Evolutionary conservation across 2,113 vertebrate species (phyloP), one percentile per base, ranked within the genome.

Genomic region (Poeciliopsis turrubarensis): DNA sequence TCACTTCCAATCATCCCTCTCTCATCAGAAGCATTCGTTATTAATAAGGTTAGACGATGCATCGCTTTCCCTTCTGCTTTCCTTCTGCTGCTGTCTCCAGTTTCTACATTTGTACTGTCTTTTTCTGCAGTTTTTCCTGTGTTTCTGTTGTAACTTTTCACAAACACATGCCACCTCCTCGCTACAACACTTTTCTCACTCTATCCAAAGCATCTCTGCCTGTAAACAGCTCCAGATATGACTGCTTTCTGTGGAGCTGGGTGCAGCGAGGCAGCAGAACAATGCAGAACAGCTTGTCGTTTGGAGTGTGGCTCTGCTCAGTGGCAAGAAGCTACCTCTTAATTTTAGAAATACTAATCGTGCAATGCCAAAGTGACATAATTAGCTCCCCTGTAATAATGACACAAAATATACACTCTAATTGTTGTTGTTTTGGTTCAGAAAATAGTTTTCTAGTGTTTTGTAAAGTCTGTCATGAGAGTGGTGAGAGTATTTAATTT

Each of bases 201-300:
- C 67, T 57, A 76, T 78, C 73, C 68, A 60, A 17, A 66, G 78
- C 83, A 37, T 30, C 77, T 69, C 75, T 78, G 65, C 76, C 68
- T 77, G 62, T 66, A 57, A 74, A 70, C 73, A 73, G 73, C 75
- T 79, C 32, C 73, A 69, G 72, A 75, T 60, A 67, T 62, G 74
- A 80, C 75, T 81, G 66, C 31, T 82, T 78, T 83, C 68, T 68
- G 75, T 4, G 60, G 34, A 81, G 80, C 65, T 68, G 86, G 80
- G 86, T 91, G 86, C 82, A 73, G 75, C 79, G 8, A 65, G 75
- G 41, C 72, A 85, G 68, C 71, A 70, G 75, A 87, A 85, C 81
- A 89, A 84, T 86, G 78, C 69, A 74, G 83, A 85, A 51, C 76
- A 86, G 80, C 76, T 80, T 85, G 84, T 88, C 77, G 62, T 77